Conservation (phyloP, 2,113 vertebrate species). For the Tetrax tetrax region DNA sequence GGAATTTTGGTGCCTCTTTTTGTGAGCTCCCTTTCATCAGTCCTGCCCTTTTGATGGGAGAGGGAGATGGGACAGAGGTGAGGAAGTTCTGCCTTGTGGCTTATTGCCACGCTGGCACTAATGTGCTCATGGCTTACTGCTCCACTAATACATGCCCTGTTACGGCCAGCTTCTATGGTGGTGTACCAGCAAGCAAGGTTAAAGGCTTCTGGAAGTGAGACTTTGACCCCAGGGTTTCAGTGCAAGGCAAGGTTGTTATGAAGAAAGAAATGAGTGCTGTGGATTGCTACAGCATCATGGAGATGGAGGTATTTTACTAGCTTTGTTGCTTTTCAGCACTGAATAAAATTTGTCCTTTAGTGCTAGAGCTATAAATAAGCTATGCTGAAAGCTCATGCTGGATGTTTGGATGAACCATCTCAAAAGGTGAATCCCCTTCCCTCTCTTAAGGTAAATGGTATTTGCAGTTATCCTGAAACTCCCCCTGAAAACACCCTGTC, state of each 20-base stretch:
- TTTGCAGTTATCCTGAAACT: neutral
- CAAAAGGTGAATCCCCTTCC: neutral
- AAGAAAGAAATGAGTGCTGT: neutral
- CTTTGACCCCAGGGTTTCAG: neutral
- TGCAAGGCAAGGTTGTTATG: neutral
- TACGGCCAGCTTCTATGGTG: neutral
- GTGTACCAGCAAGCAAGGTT: fast-evolving
- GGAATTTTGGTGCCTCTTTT: neutral
- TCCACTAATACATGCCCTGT: neutral
- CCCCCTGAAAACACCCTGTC: fast-evolving
- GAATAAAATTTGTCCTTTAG: neutral
- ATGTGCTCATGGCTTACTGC: neutral
- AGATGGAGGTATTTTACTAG: neutral
- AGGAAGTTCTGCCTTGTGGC: neutral
- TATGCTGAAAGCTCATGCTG: neutral
- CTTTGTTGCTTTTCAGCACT: neutral
- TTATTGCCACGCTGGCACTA: neutral
- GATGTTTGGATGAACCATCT: neutral
- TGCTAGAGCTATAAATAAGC: neutral
- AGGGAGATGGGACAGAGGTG: neutral
- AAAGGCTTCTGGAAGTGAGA: neutral
- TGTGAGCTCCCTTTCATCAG: neutral
- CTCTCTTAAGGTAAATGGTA: neutral
- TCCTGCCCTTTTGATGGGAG: neutral
- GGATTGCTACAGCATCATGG: neutral